Evolutionary conservation across 1,140 invertebrate genomes (phyloP).

Genomic region (Amyelois transitella): DNA sequence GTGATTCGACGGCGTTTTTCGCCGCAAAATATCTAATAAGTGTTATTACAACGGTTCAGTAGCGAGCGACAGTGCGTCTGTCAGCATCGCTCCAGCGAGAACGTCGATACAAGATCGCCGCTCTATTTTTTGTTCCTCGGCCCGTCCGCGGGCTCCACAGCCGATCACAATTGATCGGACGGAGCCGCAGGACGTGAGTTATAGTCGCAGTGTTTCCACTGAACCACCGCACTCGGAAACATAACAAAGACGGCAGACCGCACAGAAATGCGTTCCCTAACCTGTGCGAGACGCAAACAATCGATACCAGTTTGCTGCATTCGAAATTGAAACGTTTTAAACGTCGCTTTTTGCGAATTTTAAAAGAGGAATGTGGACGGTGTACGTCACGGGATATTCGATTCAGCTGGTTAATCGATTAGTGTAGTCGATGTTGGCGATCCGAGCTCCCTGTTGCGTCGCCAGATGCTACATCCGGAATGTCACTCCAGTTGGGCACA

Average conservation of each 20-base stretch:
- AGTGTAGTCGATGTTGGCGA: too few species aligned
- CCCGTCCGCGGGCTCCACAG: too few species aligned
- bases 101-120: slow-evolving; percentile 52
- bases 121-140: slow-evolving; percentile 33
- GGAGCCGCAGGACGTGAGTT: neutral
- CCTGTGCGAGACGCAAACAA: neutral
- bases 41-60: slow-evolving; percentile 35
- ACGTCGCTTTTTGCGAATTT: neutral
- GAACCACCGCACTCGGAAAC: neutral
- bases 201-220: neutral
- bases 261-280: neutral
- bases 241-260: neutral
- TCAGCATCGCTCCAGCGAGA: slow-evolving; percentile 31
- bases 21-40: slow-evolving; percentile 36
- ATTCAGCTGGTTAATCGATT: neutral
- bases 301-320: neutral
- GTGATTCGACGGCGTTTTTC: slow-evolving; percentile 12
- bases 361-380: neutral
- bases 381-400: neutral
- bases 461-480: neutral
- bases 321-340: neutral
- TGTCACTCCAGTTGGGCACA: neutral
- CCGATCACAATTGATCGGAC: neutral
- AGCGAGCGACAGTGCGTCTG: slow-evolving; percentile 32
- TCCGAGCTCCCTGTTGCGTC: neutral